phyloP scores from a whole-genome alignment of 2,113 vertebrate genomes.

The Anguilla rostrata region DNA sequence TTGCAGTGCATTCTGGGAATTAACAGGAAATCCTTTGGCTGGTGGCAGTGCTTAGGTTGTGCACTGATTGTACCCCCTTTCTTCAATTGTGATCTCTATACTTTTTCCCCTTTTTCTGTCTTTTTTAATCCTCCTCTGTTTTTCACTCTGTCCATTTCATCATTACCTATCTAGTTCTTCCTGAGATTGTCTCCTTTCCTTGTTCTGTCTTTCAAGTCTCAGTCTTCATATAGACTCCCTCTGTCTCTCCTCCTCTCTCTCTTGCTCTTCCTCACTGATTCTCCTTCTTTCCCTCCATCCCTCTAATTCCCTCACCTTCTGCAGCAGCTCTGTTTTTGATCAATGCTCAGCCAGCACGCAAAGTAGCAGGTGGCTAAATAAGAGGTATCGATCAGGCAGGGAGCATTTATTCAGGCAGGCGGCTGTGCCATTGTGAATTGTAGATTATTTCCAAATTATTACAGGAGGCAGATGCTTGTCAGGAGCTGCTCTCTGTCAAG shows the following conservation, averaged over 20 bases:
- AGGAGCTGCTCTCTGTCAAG: conserved; percentile 72
- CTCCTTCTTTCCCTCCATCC: conserved; percentile 15
- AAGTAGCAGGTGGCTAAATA: conserved; percentile 61
- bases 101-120: neutral
- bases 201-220: conserved; percentile 17
- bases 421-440: conserved; percentile 67
- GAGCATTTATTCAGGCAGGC: conserved; percentile 65
- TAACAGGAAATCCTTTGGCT: neutral
- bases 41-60: neutral
- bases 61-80: neutral
- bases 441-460: conserved; percentile 78
- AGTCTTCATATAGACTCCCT: neutral
- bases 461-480: conserved; percentile 75
- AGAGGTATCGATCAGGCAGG: conserved; percentile 65
- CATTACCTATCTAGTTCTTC: neutral
- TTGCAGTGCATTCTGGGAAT: neutral
- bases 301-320: conserved; percentile 14
- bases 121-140: conserved; percentile 6
- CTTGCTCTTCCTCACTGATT: neutral
- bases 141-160: neutral
- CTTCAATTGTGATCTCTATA: neutral
- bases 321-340: conserved; percentile 40
- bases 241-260: neutral
- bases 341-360: conserved; percentile 54
- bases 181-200: neutral